phyloP scores from a whole-genome alignment of 2,113 vertebrate genomes.

The Megaceryle maxima region DNA sequence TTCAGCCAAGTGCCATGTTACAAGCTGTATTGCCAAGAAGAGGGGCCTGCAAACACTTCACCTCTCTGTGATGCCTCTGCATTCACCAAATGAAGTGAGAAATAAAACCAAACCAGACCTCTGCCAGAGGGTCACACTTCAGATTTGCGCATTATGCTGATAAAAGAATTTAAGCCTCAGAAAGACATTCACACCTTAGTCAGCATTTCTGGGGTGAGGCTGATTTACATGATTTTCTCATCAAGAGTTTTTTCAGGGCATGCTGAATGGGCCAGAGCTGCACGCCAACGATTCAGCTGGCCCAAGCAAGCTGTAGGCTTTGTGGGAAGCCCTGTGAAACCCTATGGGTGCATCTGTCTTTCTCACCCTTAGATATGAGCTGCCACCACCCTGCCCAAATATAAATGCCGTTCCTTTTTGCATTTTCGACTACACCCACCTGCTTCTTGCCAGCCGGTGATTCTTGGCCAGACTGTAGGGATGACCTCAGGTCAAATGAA shows the following conservation, averaged over 20 bases:
- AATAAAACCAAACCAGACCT: background rate
- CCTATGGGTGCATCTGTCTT: rapidly evolving
- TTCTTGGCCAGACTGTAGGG: background rate
- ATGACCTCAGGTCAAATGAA: background rate
- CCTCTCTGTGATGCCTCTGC: rapidly evolving
- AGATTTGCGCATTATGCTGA: background rate
- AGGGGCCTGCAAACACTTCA: rapidly evolving
- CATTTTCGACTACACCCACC: background rate
- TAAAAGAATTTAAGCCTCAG: background rate
- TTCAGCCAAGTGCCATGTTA: background rate
- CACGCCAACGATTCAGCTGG: rapidly evolving
- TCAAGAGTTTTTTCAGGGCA: background rate
- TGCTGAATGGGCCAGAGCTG: rapidly evolving
- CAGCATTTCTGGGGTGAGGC: background rate
- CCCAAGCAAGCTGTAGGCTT: background rate
- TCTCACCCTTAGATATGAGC: background rate
- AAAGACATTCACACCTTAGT: background rate
- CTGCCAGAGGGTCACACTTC: background rate
- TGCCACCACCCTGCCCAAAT: background rate
- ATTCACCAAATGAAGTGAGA: background rate
- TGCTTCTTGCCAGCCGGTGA: background rate
- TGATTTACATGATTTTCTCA: background rate
- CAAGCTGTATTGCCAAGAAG: background rate
- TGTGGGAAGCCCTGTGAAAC: background rate
- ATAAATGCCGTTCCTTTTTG: background rate